Evolutionary conservation across 1,140 invertebrate species (phyloP), one percentile per base, ranked within the genome.

Genomic region (Sycophaga agraensis): DNA sequence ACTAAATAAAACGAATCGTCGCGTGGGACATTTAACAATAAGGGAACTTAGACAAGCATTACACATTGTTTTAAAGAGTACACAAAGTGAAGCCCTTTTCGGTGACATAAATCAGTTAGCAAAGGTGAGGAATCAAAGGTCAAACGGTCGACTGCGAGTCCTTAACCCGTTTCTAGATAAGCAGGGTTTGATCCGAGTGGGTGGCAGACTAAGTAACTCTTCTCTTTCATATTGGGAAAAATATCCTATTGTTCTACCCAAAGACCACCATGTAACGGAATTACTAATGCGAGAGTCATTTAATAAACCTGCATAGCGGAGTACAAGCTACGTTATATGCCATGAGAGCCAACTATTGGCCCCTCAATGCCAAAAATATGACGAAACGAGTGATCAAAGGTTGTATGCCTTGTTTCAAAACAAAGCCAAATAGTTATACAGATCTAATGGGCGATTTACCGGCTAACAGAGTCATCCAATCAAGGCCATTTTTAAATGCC

Each of bases 381-480:
- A 59, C 66, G 7, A 63, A 51, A 43, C 50, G 48, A 16, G 31
- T 66, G 5, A 39, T 73, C 16, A 46, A 46, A 1, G 59, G 68
- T 3, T 73, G 72, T 62, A 31, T 70, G 1, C 17, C 14, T 1
- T 76, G 68, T 57, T 59, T 56, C 19, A 12, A 54, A 43, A 11
- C 45, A 0, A 59, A 53, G 0, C 58, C 65, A 12, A 37, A 26
- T n/a, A 42, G 43, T 0, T 40, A 31, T 17, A 8, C 53, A 9
- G 66, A 75, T 37, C 9, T 70, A 0, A 79, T 79, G 77, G 73
- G 70, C 26, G 66, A 74, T 26, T 59, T 80, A 7, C 77, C 76
- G 8, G 34, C 42, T 8, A 22, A 50, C 12, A 49, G 75, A 40
- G 50, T 77, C 0, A 42, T 42, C 65, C 68, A 34, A 39, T 43